Evolutionary conservation across 2,888 invertebrate species (phyloP), one percentile per base, ranked within the genome.

Genomic region (Dorcus hopei): DNA sequence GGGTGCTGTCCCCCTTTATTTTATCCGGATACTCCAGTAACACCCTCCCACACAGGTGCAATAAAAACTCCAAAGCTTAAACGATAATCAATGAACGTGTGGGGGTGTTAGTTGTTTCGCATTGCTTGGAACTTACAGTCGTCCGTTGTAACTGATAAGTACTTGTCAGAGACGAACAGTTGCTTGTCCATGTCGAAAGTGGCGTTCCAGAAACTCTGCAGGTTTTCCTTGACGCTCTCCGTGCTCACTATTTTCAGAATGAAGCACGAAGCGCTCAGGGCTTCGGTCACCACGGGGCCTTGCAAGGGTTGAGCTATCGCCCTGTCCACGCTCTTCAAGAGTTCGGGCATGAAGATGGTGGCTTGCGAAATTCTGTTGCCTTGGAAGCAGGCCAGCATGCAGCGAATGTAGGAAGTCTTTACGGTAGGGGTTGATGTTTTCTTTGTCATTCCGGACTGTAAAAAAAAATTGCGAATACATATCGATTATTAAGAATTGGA

Each of bases 111-210:
- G 26, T 33, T 4, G 3, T 4, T 33, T 33, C 7, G 7, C 7
- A 33, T 3, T 4, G 5, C 6, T 33, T 33, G 1, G 3, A 33
- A 58, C 67, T 67, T 71, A 83, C 84, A 81, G 67, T 93, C 91
- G 65, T 89, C 87, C 9, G 85, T 78, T 43, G 90, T 88, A 8
- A 87, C 81, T 9, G 85, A 73, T 42, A 96, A 80, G 74, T 90
- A 90, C 70, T 93, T 89, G 65, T 95, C 95, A 52, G 91, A 89
- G 48, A 93, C 83, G 74, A 95, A 89, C 57, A 90, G 80, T 72
- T 90, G 90, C 70, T 90, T 91, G 57, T 91, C 88, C 70, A 87
- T 82, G 75, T 91, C 91, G 42, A 85, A 72, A n/a, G 91, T 79
- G 49, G 87, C 81, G 41, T 81, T 84, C 91, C 93, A 92, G 66